Conservation (phyloP, 2,888 invertebrate species). For the Eretmocerus hayati region DNA sequence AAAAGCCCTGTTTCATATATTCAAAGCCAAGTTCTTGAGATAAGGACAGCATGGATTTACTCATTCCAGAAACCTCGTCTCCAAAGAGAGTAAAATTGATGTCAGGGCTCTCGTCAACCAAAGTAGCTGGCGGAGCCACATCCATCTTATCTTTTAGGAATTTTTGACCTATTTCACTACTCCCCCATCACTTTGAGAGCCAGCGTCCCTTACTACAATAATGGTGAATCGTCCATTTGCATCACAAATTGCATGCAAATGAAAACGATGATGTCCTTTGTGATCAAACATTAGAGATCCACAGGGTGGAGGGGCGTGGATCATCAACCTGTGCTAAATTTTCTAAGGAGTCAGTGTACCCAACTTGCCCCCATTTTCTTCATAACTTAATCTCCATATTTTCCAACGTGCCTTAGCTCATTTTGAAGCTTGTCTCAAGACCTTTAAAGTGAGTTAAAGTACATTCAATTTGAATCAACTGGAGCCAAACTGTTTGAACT, state of each 20-base stretch:
- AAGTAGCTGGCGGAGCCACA: neutral
- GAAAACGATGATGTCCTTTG: neutral
- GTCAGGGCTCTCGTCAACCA: neutral
- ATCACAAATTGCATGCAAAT: neutral
- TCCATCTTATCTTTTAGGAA: neutral
- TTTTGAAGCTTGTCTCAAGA: too few relatives aligned
- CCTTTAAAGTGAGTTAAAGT: too few relatives aligned
- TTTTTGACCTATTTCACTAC: neutral
- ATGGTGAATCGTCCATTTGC: neutral
- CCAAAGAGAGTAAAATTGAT: neutral
- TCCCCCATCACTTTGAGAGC: neutral
- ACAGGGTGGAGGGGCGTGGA: neutral
- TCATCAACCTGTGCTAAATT: too few relatives aligned
- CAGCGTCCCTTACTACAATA: neutral
- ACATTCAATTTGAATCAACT: too few relatives aligned
- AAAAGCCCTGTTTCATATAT: neutral
- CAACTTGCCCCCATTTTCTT: too few relatives aligned
- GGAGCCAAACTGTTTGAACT: too few relatives aligned
- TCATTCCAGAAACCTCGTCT: neutral
- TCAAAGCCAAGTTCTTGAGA: neutral
- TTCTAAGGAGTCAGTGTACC: too few relatives aligned
- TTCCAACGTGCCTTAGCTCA: too few relatives aligned
- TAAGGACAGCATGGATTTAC: neutral
- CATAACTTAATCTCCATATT: too few relatives aligned
- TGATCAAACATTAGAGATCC: neutral